These are phyloP conservation scores for Temnothorax nylanderi DNA, from an alignment of 1,140 invertebrate genomes.

Conservation along the genomic window DNA sequence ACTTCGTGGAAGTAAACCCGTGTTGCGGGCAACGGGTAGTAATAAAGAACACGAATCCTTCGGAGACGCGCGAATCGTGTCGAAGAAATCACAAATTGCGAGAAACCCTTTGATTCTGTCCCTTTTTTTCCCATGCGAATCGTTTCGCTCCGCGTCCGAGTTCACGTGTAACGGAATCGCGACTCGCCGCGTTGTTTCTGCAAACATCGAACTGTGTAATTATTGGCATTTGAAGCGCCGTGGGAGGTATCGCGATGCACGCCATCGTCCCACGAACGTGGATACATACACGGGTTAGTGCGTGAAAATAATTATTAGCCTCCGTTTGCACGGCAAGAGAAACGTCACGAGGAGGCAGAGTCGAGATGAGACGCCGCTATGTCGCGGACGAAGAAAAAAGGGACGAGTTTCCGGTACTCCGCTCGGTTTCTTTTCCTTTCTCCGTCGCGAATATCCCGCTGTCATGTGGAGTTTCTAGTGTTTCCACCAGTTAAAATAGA, in stretches of 20 bases:
- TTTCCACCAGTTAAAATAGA: slow-evolving; percentile 15
- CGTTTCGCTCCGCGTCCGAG: slow-evolving; percentile 56
- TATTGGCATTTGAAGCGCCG: slow-evolving; percentile 72
- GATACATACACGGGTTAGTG: slow-evolving; percentile 63
- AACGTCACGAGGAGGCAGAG: slow-evolving; percentile 52
- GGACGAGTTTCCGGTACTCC: slow-evolving; percentile 59
- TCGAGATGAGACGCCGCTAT: slow-evolving; percentile 49
- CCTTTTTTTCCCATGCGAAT: slow-evolving; percentile 26
- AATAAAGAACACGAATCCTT: slow-evolving; percentile 30
- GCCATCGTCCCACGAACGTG: slow-evolving; percentile 66
- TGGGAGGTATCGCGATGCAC: slow-evolving; percentile 74
- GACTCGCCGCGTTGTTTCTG: slow-evolving; percentile 62
- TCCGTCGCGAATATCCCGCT: slow-evolving; percentile 55
- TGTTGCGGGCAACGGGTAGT: not conserved
- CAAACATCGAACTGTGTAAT: slow-evolving; percentile 74
- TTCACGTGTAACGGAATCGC: slow-evolving; percentile 60
- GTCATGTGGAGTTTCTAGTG: slow-evolving; percentile 8
- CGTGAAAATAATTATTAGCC: slow-evolving; percentile 78
- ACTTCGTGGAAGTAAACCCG: slow-evolving; percentile 30
- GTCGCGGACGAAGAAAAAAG: slow-evolving; percentile 54
- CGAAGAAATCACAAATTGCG: slow-evolving; percentile 49
- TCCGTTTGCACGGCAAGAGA: slow-evolving; percentile 56
- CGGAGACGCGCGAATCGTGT: slow-evolving; percentile 44
- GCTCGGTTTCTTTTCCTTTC: slow-evolving; percentile 68
- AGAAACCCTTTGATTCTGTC: slow-evolving; percentile 37